Evolutionary conservation across 2,113 vertebrate genomes (phyloP), one percentile per base, ranked within the genome.

Genomic region (Romanogobio albipinnatus): DNA sequence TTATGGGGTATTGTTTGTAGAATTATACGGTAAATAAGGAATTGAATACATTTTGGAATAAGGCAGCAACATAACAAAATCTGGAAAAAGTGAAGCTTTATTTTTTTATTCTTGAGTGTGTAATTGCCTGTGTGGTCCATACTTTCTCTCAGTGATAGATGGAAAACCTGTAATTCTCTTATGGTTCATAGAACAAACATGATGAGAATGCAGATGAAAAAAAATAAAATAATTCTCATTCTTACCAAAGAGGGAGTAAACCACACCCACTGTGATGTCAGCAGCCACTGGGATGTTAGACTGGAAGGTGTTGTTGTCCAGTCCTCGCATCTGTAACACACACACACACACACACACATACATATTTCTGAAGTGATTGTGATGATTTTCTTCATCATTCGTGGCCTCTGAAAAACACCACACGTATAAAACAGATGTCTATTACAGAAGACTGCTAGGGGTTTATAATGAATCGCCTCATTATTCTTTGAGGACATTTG

Each of bases 161-260:
- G 8, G 19, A 43, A 71, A 71, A 43, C 66, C 33, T 70, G 17
- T 39, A 15, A 49, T 49, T 76, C 24, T 19, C 24, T 51, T 29
- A 62, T 75, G 68, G 8, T 26, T 76, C 17, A 33, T 26, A 51
- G 47, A 53, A 75, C 73, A 75, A 17, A 47, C 24, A 7, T 56
- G 24, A 78, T 33, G 19, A 53, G 17, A 39, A 70, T 56, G 53
- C 17, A 24, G 24, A 59, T 39, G 0, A 43, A 78, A 56, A 49
- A 15, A 51, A 8, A 14, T n/a, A 51, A 17, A 51, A 9, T 9
- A 53, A 58, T 11, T 70, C 7, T 49, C 2, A 3, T 6, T 74
- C 79, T 89, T 78, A 89, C 85, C 88, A 79, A 89, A 89, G 43
- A 87, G 62, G 22, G 88, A 85, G 62, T 89, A 89, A 78, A 89